Base-by-base conservation (phyloP, 2,113 vertebrate genomes). In the Thinocorus orbignyianus region DNA sequence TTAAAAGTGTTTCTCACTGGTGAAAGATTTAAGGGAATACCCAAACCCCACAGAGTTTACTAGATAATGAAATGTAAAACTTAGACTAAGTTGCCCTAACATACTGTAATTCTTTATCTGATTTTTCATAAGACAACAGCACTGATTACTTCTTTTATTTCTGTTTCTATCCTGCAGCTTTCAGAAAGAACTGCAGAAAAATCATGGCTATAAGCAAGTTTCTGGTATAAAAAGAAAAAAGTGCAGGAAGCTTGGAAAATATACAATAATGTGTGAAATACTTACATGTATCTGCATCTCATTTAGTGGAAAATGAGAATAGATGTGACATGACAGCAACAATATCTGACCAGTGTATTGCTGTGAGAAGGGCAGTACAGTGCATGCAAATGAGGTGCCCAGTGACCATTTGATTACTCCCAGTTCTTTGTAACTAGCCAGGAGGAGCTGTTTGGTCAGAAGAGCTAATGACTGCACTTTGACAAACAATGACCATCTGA, bases 1-100 rank as follows among this genome's bases (percentile, higher is more conserved):
- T 97, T 97, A 93, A 96, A 96, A 96, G 58, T 94, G 69, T 82
- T 94, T 95, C 89, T 88, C 68, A 79, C 54, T 48, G 73, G 49
- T 10, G n/a, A 95, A 97, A 82, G 61, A 89, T 92, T 94, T 95
- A 92, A 77, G 13, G 83, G 52, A 95, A 92, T 78, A 85, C 42
- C 93, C 51, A 78, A 60, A 87, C 69, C 2, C 3, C 33, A 82
- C 41, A 68, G 22, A 71, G n/a, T 88, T 60, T 87, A 91, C 48
- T 74, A 93, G 60, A 55, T 82, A 92, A 76, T 39, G 57, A 94
- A 95, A 87, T 92, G 79, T 11, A 96, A 95, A 92, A 81, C 72
- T 65, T 66, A 81, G 28, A 37, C 26, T 82, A 81, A 85, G 78
- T 95, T 97, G 82, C 24, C 52, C 30, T 94, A 95, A 57, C 62